A percentile compares a stretch with the other conserved stretches of the same genome.
Conservation (phyloP, 2,113 vertebrate species). For the Muntiacus muntjak region DNA sequence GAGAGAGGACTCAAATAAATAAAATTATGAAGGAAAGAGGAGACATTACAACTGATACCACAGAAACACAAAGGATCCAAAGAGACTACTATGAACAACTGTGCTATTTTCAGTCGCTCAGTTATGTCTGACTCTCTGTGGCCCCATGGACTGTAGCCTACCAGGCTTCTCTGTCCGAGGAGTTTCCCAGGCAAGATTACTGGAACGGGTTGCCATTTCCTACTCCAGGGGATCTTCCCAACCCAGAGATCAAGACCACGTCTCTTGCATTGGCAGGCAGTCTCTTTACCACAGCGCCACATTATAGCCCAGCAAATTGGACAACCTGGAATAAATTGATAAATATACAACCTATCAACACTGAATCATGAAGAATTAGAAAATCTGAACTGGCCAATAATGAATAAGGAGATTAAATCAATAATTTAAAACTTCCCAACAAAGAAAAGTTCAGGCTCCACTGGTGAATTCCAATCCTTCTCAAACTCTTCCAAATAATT, state of each 20-base stretch:
- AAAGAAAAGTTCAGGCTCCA: background rate
- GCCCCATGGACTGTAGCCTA: background rate
- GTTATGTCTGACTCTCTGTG: background rate
- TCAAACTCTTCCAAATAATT: background rate
- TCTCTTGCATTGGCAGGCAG: background rate
- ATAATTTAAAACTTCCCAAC: background rate
- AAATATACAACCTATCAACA: background rate
- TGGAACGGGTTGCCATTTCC: background rate
- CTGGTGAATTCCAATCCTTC: background rate
- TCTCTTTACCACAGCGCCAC: background rate
- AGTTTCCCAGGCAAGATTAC: background rate
- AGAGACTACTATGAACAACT: background rate
- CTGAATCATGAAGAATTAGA: background rate
- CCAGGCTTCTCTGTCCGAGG: background rate
- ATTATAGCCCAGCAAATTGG: background rate
- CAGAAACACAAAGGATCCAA: background rate
- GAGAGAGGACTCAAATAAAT: background rate
- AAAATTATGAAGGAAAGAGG: background rate
- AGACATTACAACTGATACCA: background rate
- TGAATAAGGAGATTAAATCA: background rate
- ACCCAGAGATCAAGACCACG: background rate
- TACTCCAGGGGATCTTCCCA: background rate
- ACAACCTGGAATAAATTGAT: background rate
- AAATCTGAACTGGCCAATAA: background rate
- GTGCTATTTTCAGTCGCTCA: background rate